These are phyloP conservation scores for Penaeus indicus DNA, from an alignment of 1,140 invertebrate genomes.

Conservation along the genomic window DNA sequence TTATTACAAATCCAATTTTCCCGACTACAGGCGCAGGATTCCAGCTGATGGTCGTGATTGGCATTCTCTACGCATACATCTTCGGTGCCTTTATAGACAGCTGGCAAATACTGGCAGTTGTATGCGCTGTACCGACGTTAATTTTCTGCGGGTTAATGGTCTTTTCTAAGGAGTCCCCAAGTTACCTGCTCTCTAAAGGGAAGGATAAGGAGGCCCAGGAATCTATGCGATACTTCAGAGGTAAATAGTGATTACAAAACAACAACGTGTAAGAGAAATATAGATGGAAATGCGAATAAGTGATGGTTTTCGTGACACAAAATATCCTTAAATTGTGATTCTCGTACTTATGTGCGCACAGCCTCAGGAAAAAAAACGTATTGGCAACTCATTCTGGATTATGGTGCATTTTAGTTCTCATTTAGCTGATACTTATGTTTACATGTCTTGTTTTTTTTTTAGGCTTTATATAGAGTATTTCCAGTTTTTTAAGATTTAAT, in stretches of 20 bases:
- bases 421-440: too few relatives aligned
- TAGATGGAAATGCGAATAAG: too few relatives aligned
- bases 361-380: too few relatives aligned
- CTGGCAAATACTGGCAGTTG: slow-evolving; percentile 69
- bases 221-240: slow-evolving; percentile 63
- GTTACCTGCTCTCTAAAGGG: slow-evolving; percentile 70
- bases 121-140: slow-evolving; percentile 66
- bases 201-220: slow-evolving; percentile 66
- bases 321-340: too few relatives aligned
- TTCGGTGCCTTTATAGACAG: slow-evolving; percentile 59
- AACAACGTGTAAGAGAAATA: too few relatives aligned
- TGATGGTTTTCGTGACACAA: too few relatives aligned
- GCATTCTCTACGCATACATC: slow-evolving; percentile 69
- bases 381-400: too few relatives aligned
- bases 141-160: slow-evolving; percentile 68
- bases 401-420: too few relatives aligned
- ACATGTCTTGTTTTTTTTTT: too few relatives aligned
- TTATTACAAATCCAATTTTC: not conserved
- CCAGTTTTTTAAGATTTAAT: too few relatives aligned
- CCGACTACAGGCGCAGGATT: slow-evolving; percentile 61
- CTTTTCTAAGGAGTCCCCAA: slow-evolving; percentile 71
- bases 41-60: slow-evolving; percentile 71
- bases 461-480: too few relatives aligned
- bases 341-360: too few relatives aligned
- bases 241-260: not conserved